Percentiles rank a stretch among this genome's conserved stretches.
Evolutionary conservation across 2,113 vertebrate species (phyloP).

Genomic region (pig (Sus scrofa)): DNA sequence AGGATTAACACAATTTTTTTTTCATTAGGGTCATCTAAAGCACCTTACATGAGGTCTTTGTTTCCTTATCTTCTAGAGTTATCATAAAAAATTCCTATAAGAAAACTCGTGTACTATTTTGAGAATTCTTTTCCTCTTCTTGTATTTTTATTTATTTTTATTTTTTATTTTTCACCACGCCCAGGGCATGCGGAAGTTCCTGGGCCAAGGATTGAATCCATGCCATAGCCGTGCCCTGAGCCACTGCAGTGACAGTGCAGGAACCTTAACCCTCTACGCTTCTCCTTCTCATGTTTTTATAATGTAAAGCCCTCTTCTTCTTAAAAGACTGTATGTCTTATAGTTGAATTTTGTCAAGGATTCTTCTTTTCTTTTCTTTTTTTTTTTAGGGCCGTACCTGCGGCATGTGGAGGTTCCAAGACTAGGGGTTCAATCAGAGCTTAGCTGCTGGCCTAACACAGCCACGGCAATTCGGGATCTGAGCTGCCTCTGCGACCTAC

Average conservation of each 20-base stretch:
- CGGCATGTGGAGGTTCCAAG: too few species aligned
- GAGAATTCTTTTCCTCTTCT: slow-evolving; percentile 50
- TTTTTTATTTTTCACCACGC: too few species aligned
- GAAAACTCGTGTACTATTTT: slow-evolving; percentile 41
- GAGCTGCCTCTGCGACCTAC: too few species aligned
- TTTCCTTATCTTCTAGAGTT: neutral
- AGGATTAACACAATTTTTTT: neutral
- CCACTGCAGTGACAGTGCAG: too few species aligned
- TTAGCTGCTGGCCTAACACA: too few species aligned
- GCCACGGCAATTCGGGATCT: too few species aligned
- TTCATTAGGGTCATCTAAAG: neutral
- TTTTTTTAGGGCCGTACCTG: too few species aligned
- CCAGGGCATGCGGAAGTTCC: too few species aligned
- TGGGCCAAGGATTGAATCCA: too few species aligned
- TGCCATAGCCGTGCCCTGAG: too few species aligned
- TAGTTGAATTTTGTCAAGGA: slow-evolving; percentile 59
- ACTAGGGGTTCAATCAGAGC: too few species aligned
- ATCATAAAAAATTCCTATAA: slow-evolving; percentile 33
- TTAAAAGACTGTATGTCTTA: slow-evolving; percentile 41
- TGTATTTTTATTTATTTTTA: slow-evolving; percentile 3
- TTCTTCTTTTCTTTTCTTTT: neutral
- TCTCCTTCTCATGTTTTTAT: neutral
- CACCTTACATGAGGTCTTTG: neutral
- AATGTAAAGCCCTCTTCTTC: neutral
- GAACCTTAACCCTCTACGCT: too few species aligned